A percentile compares a stretch with the other conserved stretches of the same genome.
Evolutionary conservation across 1,140 invertebrate species (phyloP).

Genomic region (Pseudoatta argentina): DNA sequence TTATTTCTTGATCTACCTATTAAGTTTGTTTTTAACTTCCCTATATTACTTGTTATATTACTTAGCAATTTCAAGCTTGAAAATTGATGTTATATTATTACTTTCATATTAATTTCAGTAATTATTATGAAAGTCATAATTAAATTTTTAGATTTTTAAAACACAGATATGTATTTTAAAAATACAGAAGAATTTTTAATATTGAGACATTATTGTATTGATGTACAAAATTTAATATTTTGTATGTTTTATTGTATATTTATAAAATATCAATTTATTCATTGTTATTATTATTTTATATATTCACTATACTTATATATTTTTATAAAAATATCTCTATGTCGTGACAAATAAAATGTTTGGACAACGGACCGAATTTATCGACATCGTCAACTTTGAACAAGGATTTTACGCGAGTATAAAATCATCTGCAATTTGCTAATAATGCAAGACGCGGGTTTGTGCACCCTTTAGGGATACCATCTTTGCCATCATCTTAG

Average conservation of each 20-base stretch:
- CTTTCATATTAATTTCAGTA: background rate
- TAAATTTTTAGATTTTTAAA: background rate
- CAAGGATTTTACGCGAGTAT: background rate
- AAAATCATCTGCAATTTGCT: constrained; percentile 35
- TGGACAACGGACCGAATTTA: background rate
- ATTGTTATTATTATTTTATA: background rate
- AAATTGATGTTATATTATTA: background rate
- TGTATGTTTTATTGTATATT: background rate
- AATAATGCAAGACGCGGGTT: constrained; percentile 15
- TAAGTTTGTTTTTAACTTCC: no score
- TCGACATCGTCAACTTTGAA: background rate
- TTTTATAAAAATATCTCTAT: background rate
- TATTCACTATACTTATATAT: background rate
- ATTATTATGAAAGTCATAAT: background rate
- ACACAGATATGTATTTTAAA: background rate
- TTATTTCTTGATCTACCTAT: no score
- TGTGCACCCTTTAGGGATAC: constrained; percentile 71
- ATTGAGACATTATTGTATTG: background rate
- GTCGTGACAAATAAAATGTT: background rate
- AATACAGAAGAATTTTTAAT: background rate
- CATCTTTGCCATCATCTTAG: constrained; percentile 75
- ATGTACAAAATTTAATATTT: background rate
- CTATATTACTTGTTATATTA: no score
- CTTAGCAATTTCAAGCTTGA: no score
- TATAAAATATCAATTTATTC: background rate